Base-by-base conservation (phyloP, 2,113 vertebrate species). In the Grus americana region DNA sequence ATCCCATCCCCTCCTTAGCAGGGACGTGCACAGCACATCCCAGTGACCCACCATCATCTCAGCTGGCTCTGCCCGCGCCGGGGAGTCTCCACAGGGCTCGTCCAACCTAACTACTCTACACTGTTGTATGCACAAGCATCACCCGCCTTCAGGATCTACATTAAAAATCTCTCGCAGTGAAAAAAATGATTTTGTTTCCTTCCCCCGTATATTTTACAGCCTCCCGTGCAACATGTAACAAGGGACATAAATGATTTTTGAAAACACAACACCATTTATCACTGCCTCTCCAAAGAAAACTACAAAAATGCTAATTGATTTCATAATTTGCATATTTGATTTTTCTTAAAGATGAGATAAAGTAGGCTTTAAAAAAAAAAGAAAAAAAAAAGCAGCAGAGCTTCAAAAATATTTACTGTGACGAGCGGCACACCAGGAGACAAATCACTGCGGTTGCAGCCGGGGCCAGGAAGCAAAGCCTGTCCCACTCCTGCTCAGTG, bases 251-350 rank as follows among this genome's bases (percentile, higher is more conserved):
- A 30, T 58, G 59, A 90, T 55, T 91, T 86, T 63, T 80, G 66
- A 75, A 85, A 93, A 73, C 73, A 68, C 76, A 89, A 2, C 67
- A 57, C 26, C 42, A 82, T 95, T 92, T 91, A 85, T 80, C 86
- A 73, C 44, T 46, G 58, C 79, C n/a, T 94, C 84, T 42, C 81
- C 58, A 90, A 88, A 91, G 89, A 82, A 88, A 96, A 87, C 59
- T 32, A 79, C 75, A 40, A 83, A 97, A 97, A 95, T 83, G 62
- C 71, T 95, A 97, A 96, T 72, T 93, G 86, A 91, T 94, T 95
- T 86, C 16, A 67, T 70, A 30, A 95, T 97, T 87, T 94, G 71
- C 92, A 92, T 92, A 88, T 93, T 96, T 95, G 84, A 94, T 96
- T 97, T 92, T 95, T 90, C 70, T 85, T 83, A 91, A 87, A 83